These are phyloP conservation scores for Poeciliopsis turneri DNA, from an alignment of 2,797 vertebrate species.

Conservation along the genomic window DNA sequence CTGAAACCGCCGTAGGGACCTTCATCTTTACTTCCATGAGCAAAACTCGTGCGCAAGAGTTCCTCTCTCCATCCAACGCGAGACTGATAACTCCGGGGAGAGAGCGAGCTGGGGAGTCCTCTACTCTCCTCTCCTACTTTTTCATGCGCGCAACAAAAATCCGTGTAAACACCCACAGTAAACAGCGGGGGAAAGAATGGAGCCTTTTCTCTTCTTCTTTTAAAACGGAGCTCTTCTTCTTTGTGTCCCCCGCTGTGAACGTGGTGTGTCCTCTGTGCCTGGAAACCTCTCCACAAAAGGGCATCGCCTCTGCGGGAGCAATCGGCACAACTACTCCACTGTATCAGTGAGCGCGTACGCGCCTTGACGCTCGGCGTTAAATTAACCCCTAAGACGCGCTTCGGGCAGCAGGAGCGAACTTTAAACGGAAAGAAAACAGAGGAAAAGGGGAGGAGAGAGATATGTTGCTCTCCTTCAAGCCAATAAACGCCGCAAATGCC, in stretches of 20 bases:
- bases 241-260: constrained; percentile 74
- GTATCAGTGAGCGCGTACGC: constrained; percentile 57
- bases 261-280: constrained; percentile 75
- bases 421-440: constrained; percentile 16
- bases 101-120: constrained; percentile 34
- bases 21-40: constrained; percentile 54
- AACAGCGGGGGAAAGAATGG: constrained; percentile 63
- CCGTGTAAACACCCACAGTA: constrained; percentile 74
- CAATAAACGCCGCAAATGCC: constrained; percentile 66
- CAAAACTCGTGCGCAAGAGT: constrained; percentile 63
- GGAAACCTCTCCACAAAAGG: constrained; percentile 79
- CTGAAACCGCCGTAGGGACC: constrained; percentile 30
- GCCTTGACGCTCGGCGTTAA: constrained; percentile 50
- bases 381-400: constrained; percentile 75
- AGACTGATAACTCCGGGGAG: constrained; percentile 18
- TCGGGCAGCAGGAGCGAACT: constrained; percentile 60
- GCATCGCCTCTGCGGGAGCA: constrained; percentile 78
- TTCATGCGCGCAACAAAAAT: constrained; percentile 65
- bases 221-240: constrained; percentile 67
- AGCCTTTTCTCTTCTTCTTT: constrained; percentile 55
- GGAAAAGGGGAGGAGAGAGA: constrained; percentile 6
- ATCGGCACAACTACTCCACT: constrained; percentile 71
- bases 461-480: constrained; percentile 61
- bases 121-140: constrained; percentile 50
- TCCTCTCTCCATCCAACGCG: constrained; percentile 46